phyloP scores from a whole-genome alignment of 2,888 invertebrate species.

The Carabus problematicus region DNA sequence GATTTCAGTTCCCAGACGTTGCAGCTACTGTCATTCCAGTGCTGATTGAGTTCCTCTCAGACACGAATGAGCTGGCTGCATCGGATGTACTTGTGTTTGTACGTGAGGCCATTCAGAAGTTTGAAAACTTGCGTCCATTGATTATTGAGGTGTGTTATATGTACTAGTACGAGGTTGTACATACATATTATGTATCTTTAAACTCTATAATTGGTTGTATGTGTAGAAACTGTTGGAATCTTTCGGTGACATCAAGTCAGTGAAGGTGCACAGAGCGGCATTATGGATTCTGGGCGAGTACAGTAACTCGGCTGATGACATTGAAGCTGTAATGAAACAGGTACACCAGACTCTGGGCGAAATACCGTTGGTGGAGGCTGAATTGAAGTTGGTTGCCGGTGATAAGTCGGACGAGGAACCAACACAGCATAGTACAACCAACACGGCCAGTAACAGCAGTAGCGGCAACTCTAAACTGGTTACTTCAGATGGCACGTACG shows the following conservation, averaged over 20 bases:
- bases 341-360: conserved; percentile 79
- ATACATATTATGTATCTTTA: neutral
- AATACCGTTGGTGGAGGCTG: conserved; percentile 69
- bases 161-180: too few relatives aligned
- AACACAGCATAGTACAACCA: conserved; percentile 50
- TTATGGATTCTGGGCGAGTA: conserved; percentile 99
- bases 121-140: conserved; percentile 78
- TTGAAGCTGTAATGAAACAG: conserved; percentile 79
- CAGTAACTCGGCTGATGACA: conserved; percentile 79
- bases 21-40: conserved; percentile 94
- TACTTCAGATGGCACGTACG: conserved; percentile 99
- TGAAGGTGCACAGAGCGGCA: conserved; percentile 90
- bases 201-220: conserved; percentile 37
- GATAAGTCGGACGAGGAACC: conserved; percentile 67
- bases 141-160: conserved; percentile 74
- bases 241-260: conserved; percentile 86
- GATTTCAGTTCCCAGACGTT: conserved; percentile 83
- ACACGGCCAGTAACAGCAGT: conserved; percentile 46
- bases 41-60: conserved; percentile 90
- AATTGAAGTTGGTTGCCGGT: conserved; percentile 76
- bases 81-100: conserved; percentile 94
- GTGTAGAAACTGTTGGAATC: conserved; percentile 74
- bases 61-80: conserved; percentile 89
- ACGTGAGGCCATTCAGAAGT: conserved; percentile 94
- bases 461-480: conserved; percentile 71